Percentiles rank a stretch among this genome's conserved stretches.
phyloP scores from a whole-genome alignment of 2,888 invertebrate genomes.

The Eristalinus sepulchralis region DNA sequence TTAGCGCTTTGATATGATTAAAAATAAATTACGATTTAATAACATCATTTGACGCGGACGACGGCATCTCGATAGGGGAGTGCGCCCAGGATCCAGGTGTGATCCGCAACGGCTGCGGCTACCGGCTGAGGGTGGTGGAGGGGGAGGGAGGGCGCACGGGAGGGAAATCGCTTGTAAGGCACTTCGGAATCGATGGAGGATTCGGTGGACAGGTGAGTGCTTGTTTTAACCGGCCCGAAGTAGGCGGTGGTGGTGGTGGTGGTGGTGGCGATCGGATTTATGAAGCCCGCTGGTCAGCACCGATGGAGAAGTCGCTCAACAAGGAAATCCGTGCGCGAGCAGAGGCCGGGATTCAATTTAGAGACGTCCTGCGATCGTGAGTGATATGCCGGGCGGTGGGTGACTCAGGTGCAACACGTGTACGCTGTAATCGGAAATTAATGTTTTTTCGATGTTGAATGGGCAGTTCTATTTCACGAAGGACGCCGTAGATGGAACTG shows the following conservation, averaged over 20 bases:
- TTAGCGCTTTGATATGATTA: constrained; percentile 66
- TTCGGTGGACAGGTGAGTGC: constrained; percentile 60
- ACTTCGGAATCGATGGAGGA: constrained; percentile 60
- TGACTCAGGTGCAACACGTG: constrained; percentile 66
- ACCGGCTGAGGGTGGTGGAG: constrained; percentile 24
- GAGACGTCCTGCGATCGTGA: constrained; percentile 37
- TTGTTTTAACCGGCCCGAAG: constrained; percentile 26
- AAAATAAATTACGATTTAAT: constrained; percentile 71
- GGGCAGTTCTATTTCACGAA: constrained; percentile 46
- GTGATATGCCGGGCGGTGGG: constrained; percentile 24
- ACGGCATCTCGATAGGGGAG: constrained; percentile 31
- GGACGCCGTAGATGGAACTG: constrained; percentile 38
- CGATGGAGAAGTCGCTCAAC: constrained; percentile 20
- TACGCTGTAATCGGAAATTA: constrained; percentile 65
- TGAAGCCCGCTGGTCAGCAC: constrained; percentile 37
- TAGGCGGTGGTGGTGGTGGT: neutral
- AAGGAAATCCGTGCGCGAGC: constrained; percentile 41
- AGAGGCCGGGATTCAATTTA: constrained; percentile 54
- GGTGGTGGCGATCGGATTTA: constrained; percentile 33
- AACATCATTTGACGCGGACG: constrained; percentile 65
- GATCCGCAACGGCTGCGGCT: neutral
- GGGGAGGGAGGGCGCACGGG: constrained; percentile 13
- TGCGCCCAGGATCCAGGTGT: neutral
- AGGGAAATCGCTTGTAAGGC: constrained; percentile 64
- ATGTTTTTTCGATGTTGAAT: constrained; percentile 67